Conservation (phyloP, 2,888 invertebrate genomes). For the Erebia palarica region DNA sequence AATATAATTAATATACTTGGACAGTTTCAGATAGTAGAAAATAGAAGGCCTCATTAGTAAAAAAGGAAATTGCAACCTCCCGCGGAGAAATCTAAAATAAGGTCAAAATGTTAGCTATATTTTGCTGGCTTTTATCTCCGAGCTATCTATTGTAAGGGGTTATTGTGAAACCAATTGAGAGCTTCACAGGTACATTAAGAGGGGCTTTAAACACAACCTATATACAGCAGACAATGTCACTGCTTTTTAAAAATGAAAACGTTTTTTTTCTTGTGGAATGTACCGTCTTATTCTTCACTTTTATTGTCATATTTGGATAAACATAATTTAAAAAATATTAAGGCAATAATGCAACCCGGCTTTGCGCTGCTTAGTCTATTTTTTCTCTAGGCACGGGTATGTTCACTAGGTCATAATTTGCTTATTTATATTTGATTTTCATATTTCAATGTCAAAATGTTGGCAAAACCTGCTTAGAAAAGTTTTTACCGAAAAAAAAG, state of each 20-base stretch:
- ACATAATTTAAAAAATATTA: no score
- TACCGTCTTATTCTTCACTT: background rate
- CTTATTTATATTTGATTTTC: no score
- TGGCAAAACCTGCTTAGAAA: no score
- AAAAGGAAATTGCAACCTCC: slow-evolving; percentile 79
- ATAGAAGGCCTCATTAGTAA: slow-evolving; percentile 78
- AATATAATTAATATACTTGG: slow-evolving; percentile 44
- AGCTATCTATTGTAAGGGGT: slow-evolving; percentile 51
- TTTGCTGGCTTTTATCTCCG: slow-evolving; percentile 51
- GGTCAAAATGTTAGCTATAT: slow-evolving; percentile 73
- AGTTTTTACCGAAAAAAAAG: no score
- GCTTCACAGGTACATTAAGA: slow-evolving; percentile 39
- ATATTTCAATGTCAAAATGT: no score
- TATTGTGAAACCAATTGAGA: slow-evolving; percentile 47
- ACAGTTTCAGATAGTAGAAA: slow-evolving; percentile 57
- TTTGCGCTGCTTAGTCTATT: no score
- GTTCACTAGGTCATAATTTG: no score
- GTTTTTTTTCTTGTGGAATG: background rate
- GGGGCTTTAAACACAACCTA: slow-evolving; percentile 34
- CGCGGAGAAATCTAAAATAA: slow-evolving; percentile 73
- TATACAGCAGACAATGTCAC: slow-evolving; percentile 25
- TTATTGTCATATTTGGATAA: no score
- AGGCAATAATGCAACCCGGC: no score
- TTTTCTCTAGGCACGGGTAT: no score
- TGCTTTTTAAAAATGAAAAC: slow-evolving; percentile 19